phyloP scores from a whole-genome alignment of 2,113 vertebrate species.

The Oreochromis tanganicae region DNA sequence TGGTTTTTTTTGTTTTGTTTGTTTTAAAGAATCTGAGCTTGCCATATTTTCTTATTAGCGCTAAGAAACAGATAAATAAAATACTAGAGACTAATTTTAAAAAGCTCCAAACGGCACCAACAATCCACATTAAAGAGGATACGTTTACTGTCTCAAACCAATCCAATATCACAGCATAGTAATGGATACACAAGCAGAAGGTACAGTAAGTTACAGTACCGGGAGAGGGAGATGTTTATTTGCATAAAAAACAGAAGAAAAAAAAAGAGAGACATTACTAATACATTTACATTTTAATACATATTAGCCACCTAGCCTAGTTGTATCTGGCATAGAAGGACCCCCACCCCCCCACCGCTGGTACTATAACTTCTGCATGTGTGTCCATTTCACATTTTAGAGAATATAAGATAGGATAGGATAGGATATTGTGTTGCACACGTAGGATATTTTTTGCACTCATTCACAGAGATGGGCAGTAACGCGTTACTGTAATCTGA shows the following conservation, averaged over 20 bases:
- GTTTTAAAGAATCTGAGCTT: neutral
- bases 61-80: neutral
- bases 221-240: neutral
- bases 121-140: neutral
- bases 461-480: no score
- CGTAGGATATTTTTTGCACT: no score
- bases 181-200: neutral
- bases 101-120: neutral
- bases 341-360: fast-evolving
- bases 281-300: neutral
- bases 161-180: neutral
- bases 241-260: neutral
- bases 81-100: neutral
- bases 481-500: no score
- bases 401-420: neutral
- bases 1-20: neutral
- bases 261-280: neutral
- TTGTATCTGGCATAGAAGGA: neutral
- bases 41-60: neutral
- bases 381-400: neutral
- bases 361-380: neutral
- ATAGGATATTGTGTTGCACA: no score
- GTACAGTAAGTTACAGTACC: neutral
- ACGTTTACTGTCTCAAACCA: neutral
- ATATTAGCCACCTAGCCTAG: neutral